Conservation (phyloP, 2,888 invertebrate species). For the Kuschelorhynchus macadamiae region DNA sequence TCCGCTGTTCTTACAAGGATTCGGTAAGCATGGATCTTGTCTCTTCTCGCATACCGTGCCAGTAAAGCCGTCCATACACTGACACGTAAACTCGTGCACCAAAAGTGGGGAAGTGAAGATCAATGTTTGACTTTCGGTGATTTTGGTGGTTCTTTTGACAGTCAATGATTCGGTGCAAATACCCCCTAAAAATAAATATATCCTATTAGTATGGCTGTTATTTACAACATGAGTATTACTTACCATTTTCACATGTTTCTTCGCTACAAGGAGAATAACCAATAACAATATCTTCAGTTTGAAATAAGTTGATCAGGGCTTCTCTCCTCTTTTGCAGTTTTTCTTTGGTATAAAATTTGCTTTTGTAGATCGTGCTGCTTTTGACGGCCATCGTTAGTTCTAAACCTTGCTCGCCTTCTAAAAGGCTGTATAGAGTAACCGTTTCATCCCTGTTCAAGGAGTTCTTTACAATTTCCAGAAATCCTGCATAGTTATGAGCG, state of each 20-base stretch:
- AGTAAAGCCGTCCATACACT: conserved; percentile 87
- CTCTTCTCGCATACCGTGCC: conserved; percentile 86
- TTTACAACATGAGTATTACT: no score
- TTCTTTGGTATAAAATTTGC: conserved; percentile 76
- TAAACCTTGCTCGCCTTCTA: conserved; percentile 76
- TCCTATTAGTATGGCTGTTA: no score
- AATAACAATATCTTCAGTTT: conserved; percentile 74
- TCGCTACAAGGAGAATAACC: conserved; percentile 84
- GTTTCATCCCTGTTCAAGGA: conserved; percentile 77
- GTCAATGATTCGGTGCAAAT: conserved; percentile 80
- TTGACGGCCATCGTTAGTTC: conserved; percentile 81
- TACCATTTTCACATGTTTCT: conserved; percentile 80
- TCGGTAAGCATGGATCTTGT: conserved; percentile 92
- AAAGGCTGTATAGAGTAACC: conserved; percentile 81
- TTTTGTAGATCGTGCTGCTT: conserved; percentile 74
- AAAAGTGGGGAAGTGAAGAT: conserved; percentile 89
- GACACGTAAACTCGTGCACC: conserved; percentile 83
- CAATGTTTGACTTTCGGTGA: conserved; percentile 85
- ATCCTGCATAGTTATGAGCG: conserved; percentile 80
- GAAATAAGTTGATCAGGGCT: conserved; percentile 76
- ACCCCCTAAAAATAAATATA: conserved; percentile 72
- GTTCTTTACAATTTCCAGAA: conserved; percentile 80
- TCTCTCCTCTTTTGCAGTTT: conserved; percentile 77
- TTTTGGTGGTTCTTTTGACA: conserved; percentile 79
- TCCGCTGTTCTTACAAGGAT: conserved; percentile 88